Percentiles rank a stretch among this genome's conserved stretches.
phyloP scores from a whole-genome alignment of 1,140 invertebrate species.

The Lamellibrachia luymesi region DNA sequence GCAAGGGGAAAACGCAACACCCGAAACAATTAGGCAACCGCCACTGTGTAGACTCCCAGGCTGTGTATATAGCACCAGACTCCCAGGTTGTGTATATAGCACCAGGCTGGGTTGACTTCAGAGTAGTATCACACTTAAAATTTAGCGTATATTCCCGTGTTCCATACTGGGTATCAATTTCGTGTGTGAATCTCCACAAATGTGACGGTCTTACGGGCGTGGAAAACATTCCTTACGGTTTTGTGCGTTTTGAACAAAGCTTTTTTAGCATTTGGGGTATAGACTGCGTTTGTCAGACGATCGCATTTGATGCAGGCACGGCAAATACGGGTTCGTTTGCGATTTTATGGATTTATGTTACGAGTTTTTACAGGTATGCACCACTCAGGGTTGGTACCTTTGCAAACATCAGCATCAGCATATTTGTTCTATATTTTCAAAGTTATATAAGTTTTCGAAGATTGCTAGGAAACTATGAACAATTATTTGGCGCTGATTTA shows the following conservation, averaged over 20 bases:
- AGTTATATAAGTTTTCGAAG: too few relatives aligned
- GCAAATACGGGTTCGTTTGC: not conserved
- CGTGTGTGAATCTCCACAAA: not conserved
- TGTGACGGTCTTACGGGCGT: not conserved
- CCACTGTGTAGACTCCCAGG: not conserved
- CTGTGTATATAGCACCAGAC: not conserved
- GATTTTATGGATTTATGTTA: not conserved
- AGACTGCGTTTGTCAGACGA: too few relatives aligned
- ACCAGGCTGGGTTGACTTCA: not conserved
- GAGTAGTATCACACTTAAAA: not conserved
- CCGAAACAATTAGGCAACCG: not conserved
- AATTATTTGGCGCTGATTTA: too few relatives aligned
- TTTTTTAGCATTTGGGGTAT: too few relatives aligned
- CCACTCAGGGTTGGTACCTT: too few relatives aligned
- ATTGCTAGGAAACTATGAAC: too few relatives aligned
- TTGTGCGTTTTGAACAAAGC: too few relatives aligned
- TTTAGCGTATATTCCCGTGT: not conserved
- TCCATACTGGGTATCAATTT: not conserved
- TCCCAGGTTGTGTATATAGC: not conserved
- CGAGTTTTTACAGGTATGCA: not conserved
- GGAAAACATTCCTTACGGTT: not conserved
- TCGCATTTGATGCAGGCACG: too few relatives aligned
- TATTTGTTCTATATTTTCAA: too few relatives aligned
- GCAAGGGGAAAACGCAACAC: not conserved
- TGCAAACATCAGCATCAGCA: too few relatives aligned